Conservation (phyloP, 2,113 vertebrate species). For the Neoarius graeffei region DNA sequence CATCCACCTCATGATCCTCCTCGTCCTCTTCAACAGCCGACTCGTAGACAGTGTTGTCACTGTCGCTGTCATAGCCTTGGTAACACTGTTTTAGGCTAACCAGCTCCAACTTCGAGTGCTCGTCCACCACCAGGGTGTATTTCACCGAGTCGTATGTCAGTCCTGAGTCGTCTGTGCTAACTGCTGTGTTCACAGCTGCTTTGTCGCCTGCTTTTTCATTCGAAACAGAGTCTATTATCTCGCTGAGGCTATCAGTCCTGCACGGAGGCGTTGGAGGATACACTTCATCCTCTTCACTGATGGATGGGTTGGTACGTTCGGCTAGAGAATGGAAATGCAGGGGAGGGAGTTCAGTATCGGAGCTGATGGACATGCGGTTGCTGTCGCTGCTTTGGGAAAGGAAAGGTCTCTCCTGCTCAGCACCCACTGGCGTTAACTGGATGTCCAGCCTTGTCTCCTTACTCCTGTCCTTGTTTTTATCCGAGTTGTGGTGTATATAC, state of each 20-base stretch:
- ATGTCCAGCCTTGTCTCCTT: constrained; percentile 82
- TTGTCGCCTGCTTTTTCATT: constrained; percentile 22
- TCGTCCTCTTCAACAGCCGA: constrained; percentile 79
- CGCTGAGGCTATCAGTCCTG: constrained; percentile 50
- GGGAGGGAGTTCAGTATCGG: constrained; percentile 78
- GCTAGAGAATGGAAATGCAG: constrained; percentile 47
- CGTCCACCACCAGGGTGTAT: constrained; percentile 93
- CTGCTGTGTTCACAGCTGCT: constrained; percentile 35
- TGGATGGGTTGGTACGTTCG: constrained; percentile 79
- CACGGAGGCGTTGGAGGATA: constrained; percentile 49
- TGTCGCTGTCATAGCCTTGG: constrained; percentile 77
- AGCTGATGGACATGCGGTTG: constrained; percentile 96
- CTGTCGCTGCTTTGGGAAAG: constrained; percentile 83
- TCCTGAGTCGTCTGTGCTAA: constrained; percentile 57
- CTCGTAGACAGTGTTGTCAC: constrained; percentile 82
- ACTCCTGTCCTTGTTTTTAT: constrained; percentile 63
- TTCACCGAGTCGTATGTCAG: constrained; percentile 86
- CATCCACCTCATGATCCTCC: constrained; percentile 67
- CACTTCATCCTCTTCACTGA: constrained; percentile 87
- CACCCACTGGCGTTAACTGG: constrained; percentile 81
- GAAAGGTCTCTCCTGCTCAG: constrained; percentile 78
- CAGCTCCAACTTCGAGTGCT: constrained; percentile 88
- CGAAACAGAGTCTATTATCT: constrained; percentile 13
- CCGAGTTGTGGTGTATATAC: constrained; percentile 4
- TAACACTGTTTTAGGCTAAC: constrained; percentile 87